phyloP scores from a whole-genome alignment of 2,888 invertebrate genomes.

The Lumbricus terrestris region DNA sequence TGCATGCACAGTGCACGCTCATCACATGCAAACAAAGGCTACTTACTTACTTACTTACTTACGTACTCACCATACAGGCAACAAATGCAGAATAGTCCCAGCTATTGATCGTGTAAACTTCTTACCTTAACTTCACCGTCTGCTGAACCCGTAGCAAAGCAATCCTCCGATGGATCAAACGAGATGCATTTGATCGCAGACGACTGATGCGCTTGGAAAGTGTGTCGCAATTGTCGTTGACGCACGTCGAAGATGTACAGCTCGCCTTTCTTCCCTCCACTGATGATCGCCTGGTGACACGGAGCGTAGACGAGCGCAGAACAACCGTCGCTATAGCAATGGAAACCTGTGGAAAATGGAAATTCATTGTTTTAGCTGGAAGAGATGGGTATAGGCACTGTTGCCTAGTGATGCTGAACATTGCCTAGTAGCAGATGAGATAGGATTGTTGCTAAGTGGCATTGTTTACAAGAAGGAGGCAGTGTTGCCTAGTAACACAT shows the following conservation, averaged over 20 bases:
- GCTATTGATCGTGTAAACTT: neutral
- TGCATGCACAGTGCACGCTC: too few relatives aligned
- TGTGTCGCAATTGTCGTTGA: conserved; percentile 71
- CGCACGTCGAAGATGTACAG: conserved; percentile 93
- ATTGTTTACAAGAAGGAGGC: neutral
- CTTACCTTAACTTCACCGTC: conserved; percentile 65
- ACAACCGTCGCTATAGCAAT: conserved; percentile 86
- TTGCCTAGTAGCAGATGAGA: neutral
- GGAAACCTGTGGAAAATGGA: conserved; percentile 69
- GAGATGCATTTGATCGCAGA: conserved; percentile 91
- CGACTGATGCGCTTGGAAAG: conserved; percentile 78
- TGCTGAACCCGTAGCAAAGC: conserved; percentile 83
- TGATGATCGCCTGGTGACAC: conserved; percentile 87
- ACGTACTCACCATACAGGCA: too few relatives aligned
- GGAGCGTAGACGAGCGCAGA: conserved; percentile 89
- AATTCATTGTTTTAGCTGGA: neutral
- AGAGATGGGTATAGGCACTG: neutral
- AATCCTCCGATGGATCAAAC: conserved; percentile 89
- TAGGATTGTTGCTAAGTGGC: neutral
- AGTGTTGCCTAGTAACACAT: neutral
- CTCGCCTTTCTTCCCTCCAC: conserved; percentile 95
- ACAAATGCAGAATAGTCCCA: neutral
- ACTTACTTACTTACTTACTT: too few relatives aligned
- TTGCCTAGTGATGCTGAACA: neutral
- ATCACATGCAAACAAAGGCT: too few relatives aligned